A percentile compares a stretch with the other conserved stretches of the same genome.
These are phyloP conservation scores for Naja naja DNA, from an alignment of 2,113 vertebrate genomes.

Conservation along the genomic window DNA sequence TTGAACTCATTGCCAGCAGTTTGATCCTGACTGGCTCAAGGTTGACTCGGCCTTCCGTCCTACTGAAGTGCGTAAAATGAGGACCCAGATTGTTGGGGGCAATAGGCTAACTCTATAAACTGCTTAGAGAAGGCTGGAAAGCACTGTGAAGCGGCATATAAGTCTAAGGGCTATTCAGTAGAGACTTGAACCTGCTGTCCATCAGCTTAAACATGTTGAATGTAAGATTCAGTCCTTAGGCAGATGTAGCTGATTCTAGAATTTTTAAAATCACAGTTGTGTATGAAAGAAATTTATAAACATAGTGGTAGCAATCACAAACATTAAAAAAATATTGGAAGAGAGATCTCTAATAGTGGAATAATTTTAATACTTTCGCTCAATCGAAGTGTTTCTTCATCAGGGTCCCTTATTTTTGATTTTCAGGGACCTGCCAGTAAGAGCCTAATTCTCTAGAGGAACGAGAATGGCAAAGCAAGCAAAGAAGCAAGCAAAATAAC, in stretches of 20 bases:
- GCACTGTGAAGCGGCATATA: neutral
- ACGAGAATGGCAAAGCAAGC: neutral
- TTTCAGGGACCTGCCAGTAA: neutral
- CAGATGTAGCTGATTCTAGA: neutral
- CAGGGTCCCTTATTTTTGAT: neutral
- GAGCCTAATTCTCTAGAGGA: neutral
- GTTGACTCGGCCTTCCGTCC: neutral
- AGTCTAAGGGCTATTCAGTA: neutral
- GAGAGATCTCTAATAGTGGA: neutral
- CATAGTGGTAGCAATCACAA: neutral
- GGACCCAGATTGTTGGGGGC: neutral
- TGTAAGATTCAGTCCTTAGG: accelerated
- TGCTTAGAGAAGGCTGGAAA: neutral
- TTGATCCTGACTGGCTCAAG: neutral
- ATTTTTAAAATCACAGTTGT: neutral
- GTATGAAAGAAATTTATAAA: neutral
- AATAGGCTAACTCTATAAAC: neutral
- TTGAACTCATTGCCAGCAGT: neutral
- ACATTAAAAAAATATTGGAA: neutral
- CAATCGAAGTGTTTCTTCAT: neutral
- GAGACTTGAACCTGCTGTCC: neutral
- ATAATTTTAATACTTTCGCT: neutral
- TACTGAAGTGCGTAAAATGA: neutral
- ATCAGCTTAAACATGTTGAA: neutral
- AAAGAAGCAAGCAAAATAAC: neutral